Percentiles rank a stretch among this genome's conserved stretches.
Evolutionary conservation across 2,888 invertebrate genomes (phyloP).

Genomic region (Pandemis cinnamomeana): DNA sequence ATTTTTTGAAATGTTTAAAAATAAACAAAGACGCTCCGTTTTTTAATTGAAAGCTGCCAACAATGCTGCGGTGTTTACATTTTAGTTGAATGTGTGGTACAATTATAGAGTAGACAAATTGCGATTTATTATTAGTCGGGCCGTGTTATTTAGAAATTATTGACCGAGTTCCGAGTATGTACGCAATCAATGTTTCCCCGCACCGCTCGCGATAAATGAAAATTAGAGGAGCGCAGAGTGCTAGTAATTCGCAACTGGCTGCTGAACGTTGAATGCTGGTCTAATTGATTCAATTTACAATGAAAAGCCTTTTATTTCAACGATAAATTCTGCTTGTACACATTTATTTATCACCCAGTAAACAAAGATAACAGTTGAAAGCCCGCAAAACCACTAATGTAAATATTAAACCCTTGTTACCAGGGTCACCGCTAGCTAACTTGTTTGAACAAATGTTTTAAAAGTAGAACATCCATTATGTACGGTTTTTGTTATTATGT

Average conservation of each 20-base stretch:
- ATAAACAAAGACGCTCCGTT: background rate
- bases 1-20: constrained; percentile 11
- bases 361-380: constrained; percentile 25
- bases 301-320: constrained; percentile 7
- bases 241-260: constrained; percentile 17
- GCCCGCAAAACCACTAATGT: constrained; percentile 25
- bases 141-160: background rate
- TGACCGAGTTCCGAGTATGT: background rate
- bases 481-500: constrained; percentile 32
- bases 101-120: too few relatives aligned
- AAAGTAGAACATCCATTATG: constrained; percentile 32
- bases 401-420: constrained; percentile 14
- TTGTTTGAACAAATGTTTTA: constrained; percentile 32
- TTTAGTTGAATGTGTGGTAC: background rate
- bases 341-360: constrained; percentile 15
- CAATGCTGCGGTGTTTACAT: background rate
- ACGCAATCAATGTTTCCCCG: constrained; percentile 11
- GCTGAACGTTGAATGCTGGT: constrained; percentile 9
- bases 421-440: constrained; percentile 26
- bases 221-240: constrained; percentile 12
- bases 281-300: constrained; percentile 6
- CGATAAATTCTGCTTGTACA: background rate
- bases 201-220: background rate
- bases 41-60: constrained; percentile 3
- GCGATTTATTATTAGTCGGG: background rate